Conservation (phyloP, 2,113 vertebrate species). For the Meles meles region DNA sequence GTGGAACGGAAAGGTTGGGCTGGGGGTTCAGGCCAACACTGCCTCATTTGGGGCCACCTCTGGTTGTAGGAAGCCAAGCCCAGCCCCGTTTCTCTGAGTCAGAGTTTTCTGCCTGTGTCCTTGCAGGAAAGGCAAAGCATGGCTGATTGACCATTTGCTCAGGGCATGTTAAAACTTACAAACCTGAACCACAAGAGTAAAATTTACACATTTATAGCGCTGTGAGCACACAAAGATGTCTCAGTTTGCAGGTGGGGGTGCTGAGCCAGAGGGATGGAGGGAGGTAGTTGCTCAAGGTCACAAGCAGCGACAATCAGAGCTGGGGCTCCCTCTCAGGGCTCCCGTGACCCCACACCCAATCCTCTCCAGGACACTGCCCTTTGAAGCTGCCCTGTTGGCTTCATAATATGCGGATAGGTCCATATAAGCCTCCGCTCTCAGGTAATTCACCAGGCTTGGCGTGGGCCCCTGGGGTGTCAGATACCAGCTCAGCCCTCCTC, state of each 20-base stretch:
- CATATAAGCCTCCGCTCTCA: neutral
- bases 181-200: neutral
- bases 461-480: neutral
- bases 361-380: neutral
- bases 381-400: neutral
- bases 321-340: neutral
- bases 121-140: neutral
- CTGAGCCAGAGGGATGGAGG: neutral
- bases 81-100: neutral
- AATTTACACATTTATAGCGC: neutral
- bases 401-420: accelerated
- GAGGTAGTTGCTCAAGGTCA: neutral
- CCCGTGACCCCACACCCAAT: neutral
- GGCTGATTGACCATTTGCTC: neutral
- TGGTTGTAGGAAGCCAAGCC: neutral
- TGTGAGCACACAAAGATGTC: neutral
- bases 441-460: neutral
- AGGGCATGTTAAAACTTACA: neutral
- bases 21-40: neutral
- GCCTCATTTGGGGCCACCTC: neutral
- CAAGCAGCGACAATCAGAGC: neutral
- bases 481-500: neutral
- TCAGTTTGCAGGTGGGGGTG: neutral
- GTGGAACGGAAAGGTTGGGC: neutral
- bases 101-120: neutral